These are phyloP conservation scores for Aplochiton taeniatus DNA, from an alignment of 2,797 vertebrate genomes.

Conservation along the genomic window DNA sequence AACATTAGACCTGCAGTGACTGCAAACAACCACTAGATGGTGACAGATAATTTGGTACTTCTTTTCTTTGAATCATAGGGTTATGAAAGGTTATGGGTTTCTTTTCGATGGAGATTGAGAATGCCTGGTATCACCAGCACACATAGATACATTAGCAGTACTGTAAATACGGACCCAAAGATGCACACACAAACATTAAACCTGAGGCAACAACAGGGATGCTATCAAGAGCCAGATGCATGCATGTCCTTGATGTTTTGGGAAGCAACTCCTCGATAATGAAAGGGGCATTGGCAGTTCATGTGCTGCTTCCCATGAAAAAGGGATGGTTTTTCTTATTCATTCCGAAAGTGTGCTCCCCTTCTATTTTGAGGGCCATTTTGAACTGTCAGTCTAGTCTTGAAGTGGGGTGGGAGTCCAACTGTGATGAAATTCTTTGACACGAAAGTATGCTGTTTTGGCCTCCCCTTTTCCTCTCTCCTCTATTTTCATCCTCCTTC, in stretches of 20 bases:
- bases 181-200: no score
- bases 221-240: not conserved
- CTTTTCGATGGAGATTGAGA: no score
- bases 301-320: not conserved
- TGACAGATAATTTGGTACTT: no score
- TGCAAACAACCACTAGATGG: no score
- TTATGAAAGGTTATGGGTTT: no score
- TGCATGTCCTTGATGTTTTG: not conserved
- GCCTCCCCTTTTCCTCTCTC: not conserved
- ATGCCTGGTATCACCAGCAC: no score
- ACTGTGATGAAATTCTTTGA: not conserved
- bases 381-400: not conserved
- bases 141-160: no score
- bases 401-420: not conserved
- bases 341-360: not conserved
- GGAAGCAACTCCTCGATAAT: not conserved
- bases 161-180: no score
- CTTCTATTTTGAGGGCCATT: not conserved
- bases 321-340: not conserved
- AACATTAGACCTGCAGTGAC: no score
- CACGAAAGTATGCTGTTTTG: not conserved
- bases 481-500: not conserved
- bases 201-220: no score
- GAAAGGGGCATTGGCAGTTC: not conserved
- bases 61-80: no score